Evolutionary conservation across 2,888 invertebrate species (phyloP).

Genomic region (Eucriotettix oculatus): DNA sequence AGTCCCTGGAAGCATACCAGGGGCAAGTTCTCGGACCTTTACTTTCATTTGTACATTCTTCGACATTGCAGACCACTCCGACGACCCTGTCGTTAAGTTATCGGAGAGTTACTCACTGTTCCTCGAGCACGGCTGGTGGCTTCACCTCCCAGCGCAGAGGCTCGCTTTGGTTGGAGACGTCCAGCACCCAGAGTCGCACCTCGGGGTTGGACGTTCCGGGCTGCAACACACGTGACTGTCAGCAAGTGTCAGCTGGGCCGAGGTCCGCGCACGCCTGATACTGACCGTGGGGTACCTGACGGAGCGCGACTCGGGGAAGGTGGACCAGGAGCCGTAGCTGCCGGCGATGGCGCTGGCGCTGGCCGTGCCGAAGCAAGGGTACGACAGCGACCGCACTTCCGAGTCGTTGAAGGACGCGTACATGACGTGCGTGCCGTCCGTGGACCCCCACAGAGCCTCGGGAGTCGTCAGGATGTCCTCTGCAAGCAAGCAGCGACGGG

Average conservation of each 20-base stretch:
- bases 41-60: background rate
- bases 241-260: background rate
- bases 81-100: background rate
- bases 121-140: slow-evolving; percentile 58
- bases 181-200: slow-evolving; percentile 65
- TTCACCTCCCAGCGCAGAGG: slow-evolving; percentile 47
- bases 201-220: slow-evolving; percentile 77
- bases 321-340: slow-evolving; percentile 16
- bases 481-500: slow-evolving; percentile 23
- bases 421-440: slow-evolving; percentile 65
- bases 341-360: slow-evolving; percentile 31
- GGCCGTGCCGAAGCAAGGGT: slow-evolving; percentile 65
- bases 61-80: background rate
- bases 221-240: slow-evolving; percentile 25
- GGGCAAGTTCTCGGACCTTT: too few species aligned
- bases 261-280: background rate
- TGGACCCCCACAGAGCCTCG: slow-evolving; percentile 75
- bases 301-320: slow-evolving; percentile 63
- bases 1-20: slow-evolving; percentile 49
- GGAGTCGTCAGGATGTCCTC: slow-evolving; percentile 72
- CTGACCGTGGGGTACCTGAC: slow-evolving; percentile 70
- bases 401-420: slow-evolving; percentile 78
- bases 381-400: slow-evolving; percentile 55
- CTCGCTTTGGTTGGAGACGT: slow-evolving; percentile 47
- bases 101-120: slow-evolving; percentile 47